phyloP scores from a whole-genome alignment of 2,113 vertebrate species.

The Menidia beryllina region DNA sequence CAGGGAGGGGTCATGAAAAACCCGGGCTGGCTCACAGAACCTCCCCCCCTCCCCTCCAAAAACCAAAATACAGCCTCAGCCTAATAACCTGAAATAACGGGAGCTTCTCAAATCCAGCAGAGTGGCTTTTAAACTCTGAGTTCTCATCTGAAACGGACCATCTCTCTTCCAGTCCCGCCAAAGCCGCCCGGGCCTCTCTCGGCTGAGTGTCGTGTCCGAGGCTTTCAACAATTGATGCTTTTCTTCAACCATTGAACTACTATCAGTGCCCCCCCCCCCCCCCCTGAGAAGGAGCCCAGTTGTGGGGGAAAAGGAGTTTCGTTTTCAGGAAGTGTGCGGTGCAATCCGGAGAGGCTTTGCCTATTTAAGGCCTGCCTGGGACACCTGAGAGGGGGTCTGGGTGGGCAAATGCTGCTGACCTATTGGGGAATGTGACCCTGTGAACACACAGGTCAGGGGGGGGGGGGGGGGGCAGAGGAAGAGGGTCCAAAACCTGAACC shows the following conservation, averaged over 20 bases:
- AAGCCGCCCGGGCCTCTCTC: constrained; percentile 39
- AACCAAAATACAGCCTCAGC: too few species aligned
- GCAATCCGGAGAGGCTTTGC: constrained; percentile 29
- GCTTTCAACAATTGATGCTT: constrained; percentile 33
- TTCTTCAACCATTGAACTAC: constrained; percentile 49
- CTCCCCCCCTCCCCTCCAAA: too few species aligned
- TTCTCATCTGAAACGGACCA: too few species aligned
- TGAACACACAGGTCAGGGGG: constrained; percentile 22
- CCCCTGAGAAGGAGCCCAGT: constrained; percentile 10
- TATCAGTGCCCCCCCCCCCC: too few species aligned
- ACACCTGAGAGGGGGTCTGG: constrained; percentile 16
- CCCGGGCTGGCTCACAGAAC: too few species aligned
- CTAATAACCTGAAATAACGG: too few species aligned
- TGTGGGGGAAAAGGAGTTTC: constrained; percentile 27
- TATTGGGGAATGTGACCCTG: constrained; percentile 54
- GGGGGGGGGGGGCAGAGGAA: background rate
- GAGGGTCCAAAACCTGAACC: constrained; percentile 9
- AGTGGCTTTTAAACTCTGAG: too few species aligned
- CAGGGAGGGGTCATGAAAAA: constrained; percentile 22
- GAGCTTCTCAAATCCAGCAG: too few species aligned
- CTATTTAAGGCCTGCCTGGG: constrained; percentile 47
- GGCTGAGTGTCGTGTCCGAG: constrained; percentile 37
- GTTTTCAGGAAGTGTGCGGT: constrained; percentile 24
- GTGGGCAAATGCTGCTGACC: constrained; percentile 20
- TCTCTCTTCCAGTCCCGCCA: constrained; percentile 45